Evolutionary conservation across 2,797 vertebrate species (phyloP).

Genomic region (Sciurus carolinensis): DNA sequence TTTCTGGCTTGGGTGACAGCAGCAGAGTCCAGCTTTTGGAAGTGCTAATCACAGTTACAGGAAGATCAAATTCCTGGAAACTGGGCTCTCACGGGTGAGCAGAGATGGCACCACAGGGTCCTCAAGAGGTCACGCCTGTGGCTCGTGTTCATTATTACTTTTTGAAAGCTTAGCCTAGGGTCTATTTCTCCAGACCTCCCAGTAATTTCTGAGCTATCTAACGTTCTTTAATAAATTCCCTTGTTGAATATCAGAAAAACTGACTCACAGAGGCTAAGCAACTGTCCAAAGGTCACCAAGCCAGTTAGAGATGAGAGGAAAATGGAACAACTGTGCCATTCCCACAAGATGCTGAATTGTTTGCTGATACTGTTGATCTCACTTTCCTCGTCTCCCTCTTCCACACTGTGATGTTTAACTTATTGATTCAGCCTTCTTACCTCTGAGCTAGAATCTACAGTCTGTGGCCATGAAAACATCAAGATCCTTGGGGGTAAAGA

Average conservation of each 20-base stretch:
- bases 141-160: background rate
- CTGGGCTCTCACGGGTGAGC: background rate
- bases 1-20: background rate
- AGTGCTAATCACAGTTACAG: background rate
- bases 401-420: background rate
- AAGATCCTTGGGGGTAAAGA: background rate
- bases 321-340: background rate
- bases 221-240: slow-evolving; percentile 5
- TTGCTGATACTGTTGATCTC: background rate
- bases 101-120: rapidly evolving
- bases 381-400: background rate
- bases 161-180: background rate
- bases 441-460: background rate
- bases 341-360: background rate
- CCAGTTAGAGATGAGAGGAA: background rate
- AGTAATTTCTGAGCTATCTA: background rate
- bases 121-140: background rate
- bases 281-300: background rate
- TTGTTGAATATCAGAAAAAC: slow-evolving; percentile 26
- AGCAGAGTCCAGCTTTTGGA: background rate
- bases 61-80: background rate
- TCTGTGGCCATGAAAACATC: background rate
- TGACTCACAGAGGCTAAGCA: slow-evolving; percentile 26
- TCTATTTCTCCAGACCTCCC: background rate
- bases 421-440: background rate